phyloP scores from a whole-genome alignment of 2,113 vertebrate genomes.

The Anser brachyrhynchus region DNA sequence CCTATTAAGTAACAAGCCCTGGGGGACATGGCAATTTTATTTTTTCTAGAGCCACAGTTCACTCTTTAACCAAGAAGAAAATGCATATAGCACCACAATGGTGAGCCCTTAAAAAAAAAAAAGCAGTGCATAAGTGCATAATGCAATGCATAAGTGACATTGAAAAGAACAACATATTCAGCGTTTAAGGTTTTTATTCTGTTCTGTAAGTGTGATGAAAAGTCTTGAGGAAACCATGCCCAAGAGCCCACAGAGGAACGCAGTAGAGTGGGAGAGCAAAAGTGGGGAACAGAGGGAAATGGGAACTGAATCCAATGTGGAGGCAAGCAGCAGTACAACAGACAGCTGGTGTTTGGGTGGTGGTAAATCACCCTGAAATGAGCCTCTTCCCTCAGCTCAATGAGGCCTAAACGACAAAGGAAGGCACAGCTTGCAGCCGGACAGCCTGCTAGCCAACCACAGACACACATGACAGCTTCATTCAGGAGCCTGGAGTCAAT shows the following conservation, averaged over 20 bases:
- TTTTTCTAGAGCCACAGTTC: neutral
- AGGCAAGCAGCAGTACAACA: slow-evolving; percentile 78
- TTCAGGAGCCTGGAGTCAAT: slow-evolving; percentile 79
- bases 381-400: slow-evolving; percentile 88
- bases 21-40: neutral
- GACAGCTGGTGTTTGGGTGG: slow-evolving; percentile 99
- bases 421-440: slow-evolving; percentile 87
- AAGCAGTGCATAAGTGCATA: neutral
- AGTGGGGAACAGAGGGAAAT: neutral
- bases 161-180: neutral
- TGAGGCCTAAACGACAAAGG: slow-evolving; percentile 88
- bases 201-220: neutral
- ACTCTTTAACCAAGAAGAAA: neutral
- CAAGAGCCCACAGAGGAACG: neutral
- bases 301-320: slow-evolving; percentile 61
- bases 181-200: neutral
- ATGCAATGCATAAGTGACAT: too few relatives aligned
- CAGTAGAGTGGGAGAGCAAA: slow-evolving; percentile 9
- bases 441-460: slow-evolving; percentile 83
- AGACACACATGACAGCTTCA: slow-evolving; percentile 87
- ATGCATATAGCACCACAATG: neutral
- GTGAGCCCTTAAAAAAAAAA: neutral
- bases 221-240: neutral
- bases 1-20: neutral
- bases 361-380: slow-evolving; percentile 98